phyloP scores from a whole-genome alignment of 2,888 invertebrate species.

The Petrolisthes cinctipes region DNA sequence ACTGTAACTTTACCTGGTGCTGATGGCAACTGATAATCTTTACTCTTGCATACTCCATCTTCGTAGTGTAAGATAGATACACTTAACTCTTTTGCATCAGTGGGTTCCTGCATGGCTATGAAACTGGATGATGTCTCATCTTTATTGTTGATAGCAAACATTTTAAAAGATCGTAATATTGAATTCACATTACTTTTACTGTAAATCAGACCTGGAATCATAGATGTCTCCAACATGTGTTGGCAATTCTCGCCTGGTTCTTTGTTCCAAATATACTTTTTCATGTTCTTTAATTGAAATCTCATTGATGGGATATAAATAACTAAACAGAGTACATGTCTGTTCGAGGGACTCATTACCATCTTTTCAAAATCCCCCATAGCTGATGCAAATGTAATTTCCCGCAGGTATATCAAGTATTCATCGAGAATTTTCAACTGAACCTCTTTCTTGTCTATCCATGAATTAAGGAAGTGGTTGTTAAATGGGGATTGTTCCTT shows the following conservation, averaged over 20 bases:
- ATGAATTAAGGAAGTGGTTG: background rate
- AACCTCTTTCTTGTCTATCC: constrained; percentile 20
- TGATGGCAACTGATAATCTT: constrained; percentile 12
- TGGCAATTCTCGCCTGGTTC: background rate
- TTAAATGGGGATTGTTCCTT: constrained; percentile 23
- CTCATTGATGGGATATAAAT: constrained; percentile 12
- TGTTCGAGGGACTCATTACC: constrained; percentile 10
- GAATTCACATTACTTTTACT: background rate
- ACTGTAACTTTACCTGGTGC: constrained; percentile 9
- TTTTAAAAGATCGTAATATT: background rate
- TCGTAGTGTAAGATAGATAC: constrained; percentile 5
- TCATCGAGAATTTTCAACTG: constrained; percentile 33
- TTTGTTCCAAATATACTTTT: background rate
- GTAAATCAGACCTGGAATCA: background rate
- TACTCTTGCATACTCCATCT: background rate
- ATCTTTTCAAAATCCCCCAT: constrained; percentile 21
- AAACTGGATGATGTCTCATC: background rate
- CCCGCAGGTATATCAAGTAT: background rate
- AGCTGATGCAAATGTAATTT: constrained; percentile 5
- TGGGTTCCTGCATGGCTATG: background rate
- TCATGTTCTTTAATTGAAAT: constrained; percentile 13
- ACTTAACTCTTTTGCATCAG: background rate
- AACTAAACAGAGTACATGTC: constrained; percentile 12
- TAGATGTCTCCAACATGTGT: too few relatives aligned
- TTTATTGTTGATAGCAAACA: background rate